Evolutionary conservation across 2,888 invertebrate genomes (phyloP).

Genomic region (Cerceris rybyensis): DNA sequence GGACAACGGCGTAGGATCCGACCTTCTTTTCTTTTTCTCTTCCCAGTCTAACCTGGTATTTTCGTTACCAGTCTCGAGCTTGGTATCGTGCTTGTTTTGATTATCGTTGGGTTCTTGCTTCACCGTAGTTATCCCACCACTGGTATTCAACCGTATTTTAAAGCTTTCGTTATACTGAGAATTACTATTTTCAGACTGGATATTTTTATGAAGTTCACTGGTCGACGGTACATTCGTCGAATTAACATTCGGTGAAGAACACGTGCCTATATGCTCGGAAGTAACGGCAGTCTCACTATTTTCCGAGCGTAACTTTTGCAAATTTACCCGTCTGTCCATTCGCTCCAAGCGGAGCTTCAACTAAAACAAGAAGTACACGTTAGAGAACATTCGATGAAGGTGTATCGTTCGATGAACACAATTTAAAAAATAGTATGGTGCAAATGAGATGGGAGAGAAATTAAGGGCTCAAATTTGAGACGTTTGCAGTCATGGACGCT

Average conservation of each 20-base stretch:
- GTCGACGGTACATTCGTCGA: constrained; percentile 70
- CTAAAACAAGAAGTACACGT: constrained; percentile 81
- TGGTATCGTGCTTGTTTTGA: constrained; percentile 70
- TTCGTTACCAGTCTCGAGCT: constrained; percentile 69
- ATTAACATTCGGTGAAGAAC: constrained; percentile 76
- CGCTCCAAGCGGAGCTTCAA: constrained; percentile 86
- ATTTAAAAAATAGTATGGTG: background rate
- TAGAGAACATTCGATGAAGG: background rate
- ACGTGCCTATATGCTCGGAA: constrained; percentile 73
- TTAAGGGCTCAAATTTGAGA: background rate
- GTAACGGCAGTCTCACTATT: constrained; percentile 74
- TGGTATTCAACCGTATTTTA: constrained; percentile 79
- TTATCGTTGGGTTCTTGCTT: constrained; percentile 77
- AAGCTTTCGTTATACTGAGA: constrained; percentile 78
- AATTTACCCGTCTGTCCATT: constrained; percentile 85
- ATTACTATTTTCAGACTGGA: constrained; percentile 69
- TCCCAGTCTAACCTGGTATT: constrained; percentile 73
- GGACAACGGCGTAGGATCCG: constrained; percentile 70
- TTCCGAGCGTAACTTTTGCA: constrained; percentile 80
- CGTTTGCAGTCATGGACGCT: background rate
- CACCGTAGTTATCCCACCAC: constrained; percentile 79
- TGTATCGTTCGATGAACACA: background rate
- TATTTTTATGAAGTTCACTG: constrained; percentile 70
- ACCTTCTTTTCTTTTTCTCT: constrained; percentile 76
- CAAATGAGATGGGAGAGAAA: background rate